Percentiles rank a stretch among this genome's conserved stretches.
Conservation (phyloP, 2,113 vertebrate species). For the Aix galericulata region DNA sequence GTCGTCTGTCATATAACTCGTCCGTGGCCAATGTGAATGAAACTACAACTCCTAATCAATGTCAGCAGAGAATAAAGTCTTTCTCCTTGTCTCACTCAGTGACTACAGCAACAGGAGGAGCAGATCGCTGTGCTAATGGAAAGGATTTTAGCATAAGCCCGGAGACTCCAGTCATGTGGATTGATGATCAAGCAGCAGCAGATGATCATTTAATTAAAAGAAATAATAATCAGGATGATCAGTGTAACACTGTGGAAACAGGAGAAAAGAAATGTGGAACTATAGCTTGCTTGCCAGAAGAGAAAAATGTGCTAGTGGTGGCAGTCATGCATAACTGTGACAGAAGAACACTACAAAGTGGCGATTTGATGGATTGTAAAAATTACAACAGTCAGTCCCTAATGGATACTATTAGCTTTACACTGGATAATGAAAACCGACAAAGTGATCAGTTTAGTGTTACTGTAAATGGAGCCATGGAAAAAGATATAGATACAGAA, state of each 20-base stretch:
- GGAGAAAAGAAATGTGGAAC: conserved; percentile 72
- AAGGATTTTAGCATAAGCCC: conserved; percentile 75
- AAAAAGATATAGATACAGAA: conserved; percentile 74
- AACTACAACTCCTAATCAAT: conserved; percentile 81
- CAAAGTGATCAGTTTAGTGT: conserved; percentile 73
- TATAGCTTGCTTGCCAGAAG: conserved; percentile 72
- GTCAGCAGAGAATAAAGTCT: conserved; percentile 84
- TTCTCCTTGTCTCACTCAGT: conserved; percentile 76
- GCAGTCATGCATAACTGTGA: conserved; percentile 82
- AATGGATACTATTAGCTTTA: conserved; percentile 76
- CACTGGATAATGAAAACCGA: conserved; percentile 76
- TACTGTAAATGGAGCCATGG: conserved; percentile 75
- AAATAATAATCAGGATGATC: conserved; percentile 61
- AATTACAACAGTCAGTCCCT: conserved; percentile 71
- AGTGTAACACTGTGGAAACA: conserved; percentile 62
- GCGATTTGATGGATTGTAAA: conserved; percentile 74
- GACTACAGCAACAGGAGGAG: conserved; percentile 64
- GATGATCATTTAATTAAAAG: conserved; percentile 76
- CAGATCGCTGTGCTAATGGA: conserved; percentile 73
- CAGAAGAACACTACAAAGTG: conserved; percentile 70
- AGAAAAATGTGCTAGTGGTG: conserved; percentile 80
- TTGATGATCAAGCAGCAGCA: conserved; percentile 83
- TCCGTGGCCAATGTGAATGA: conserved; percentile 79
- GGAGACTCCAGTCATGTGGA: conserved; percentile 80
- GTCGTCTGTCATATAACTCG: conserved; percentile 83